Evolutionary conservation across 2,888 invertebrate species (phyloP), one percentile per base, ranked within the genome.

Genomic region (Psococerastis gibbosa): DNA sequence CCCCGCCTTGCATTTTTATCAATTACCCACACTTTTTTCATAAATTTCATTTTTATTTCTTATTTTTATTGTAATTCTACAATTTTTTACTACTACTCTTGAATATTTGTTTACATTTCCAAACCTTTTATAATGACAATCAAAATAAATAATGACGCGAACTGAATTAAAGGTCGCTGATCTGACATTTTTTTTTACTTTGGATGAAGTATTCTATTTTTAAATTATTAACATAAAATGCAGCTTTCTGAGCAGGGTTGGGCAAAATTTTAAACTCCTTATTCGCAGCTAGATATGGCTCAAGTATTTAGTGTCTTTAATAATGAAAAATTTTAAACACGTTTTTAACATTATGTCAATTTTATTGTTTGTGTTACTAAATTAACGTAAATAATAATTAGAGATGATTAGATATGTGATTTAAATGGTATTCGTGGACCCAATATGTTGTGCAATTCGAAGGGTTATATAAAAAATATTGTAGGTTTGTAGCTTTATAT

Each of bases 361-460:
- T 38, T 38, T 38, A 38, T 38, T 38, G 38, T 38, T 38, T 38
- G 38, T 38, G 38, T 38, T 38, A 38, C 17, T 22, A 20, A 38
- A 38, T 20, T 13, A 38, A 20, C 20, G 22, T 20, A 18, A 38
- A 20, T 38, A 17, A 18, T 38, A 38, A 3, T 38, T 18, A 11
- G 4, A 38, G 20, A 18, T 15, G 20, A 16, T 38, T 38, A 38
- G 38, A 38, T 38, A 27, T 38, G 38, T 38, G 38, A 38, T 38
- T 38, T 38, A 18, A 38, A 38, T 38, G 38, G 38, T 38, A 38
- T 38, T 38, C 38, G 38, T 38, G 38, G 38, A 38, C 38, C 38
- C 38, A 38, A 18, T 20, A 17, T 13, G 13, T 20, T 38, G 38
- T 38, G 38, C 38, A 38, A 38, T 38, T 22, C 17, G n/a, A 20